Evolutionary conservation across 1,140 invertebrate genomes (phyloP).

Genomic region (Lepidurus couesii): DNA sequence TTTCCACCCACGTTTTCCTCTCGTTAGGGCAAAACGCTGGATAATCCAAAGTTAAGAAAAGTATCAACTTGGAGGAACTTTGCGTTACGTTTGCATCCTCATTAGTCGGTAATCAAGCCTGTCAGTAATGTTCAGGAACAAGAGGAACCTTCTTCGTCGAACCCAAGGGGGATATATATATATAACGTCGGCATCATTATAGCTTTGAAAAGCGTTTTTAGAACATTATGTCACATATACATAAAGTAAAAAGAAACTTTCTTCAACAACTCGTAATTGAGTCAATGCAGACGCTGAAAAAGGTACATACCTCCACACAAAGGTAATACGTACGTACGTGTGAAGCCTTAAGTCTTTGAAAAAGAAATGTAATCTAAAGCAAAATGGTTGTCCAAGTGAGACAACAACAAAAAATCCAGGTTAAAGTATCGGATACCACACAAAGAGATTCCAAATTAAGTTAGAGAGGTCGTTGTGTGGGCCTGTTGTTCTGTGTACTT

Average conservation of each 20-base stretch:
- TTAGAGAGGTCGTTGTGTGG: background rate
- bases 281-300: background rate
- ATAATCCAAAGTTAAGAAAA: background rate
- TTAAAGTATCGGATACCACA: background rate
- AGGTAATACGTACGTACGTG: background rate
- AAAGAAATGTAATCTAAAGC: background rate
- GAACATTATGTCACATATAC: no score
- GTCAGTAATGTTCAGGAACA: background rate
- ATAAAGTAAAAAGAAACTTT: background rate
- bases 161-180: no score
- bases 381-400: background rate
- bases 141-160: background rate
- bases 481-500: no score
- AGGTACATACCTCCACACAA: background rate
- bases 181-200: no score
- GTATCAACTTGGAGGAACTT: background rate
- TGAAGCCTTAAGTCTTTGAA: background rate
- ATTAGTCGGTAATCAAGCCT: background rate
- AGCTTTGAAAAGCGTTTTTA: no score
- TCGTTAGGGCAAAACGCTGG: background rate
- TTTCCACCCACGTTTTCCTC: background rate
- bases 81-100: background rate
- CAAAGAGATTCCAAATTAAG: background rate
- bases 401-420: background rate
- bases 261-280: background rate